Percentiles rank a stretch among this genome's conserved stretches.
phyloP scores from a whole-genome alignment of 1,140 invertebrate species.

The Orchestia grillus region DNA sequence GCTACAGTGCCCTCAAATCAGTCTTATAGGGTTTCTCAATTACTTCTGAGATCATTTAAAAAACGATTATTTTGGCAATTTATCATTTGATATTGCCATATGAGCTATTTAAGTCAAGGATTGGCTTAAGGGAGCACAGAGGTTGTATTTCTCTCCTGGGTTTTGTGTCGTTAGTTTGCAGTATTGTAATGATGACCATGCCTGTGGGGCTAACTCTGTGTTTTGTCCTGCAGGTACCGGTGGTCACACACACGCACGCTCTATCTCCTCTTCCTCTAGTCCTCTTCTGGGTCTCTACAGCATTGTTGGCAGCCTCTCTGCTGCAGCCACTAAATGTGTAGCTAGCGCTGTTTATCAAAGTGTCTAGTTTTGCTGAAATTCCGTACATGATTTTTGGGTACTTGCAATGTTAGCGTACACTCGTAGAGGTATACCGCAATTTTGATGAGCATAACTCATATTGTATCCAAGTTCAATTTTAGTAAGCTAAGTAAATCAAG shows the following conservation, averaged over 20 bases:
- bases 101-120: too few species aligned
- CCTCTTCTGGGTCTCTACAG: neutral
- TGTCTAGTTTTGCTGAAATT: neutral
- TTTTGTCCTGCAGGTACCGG: slow-evolving; percentile 39
- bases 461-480: neutral
- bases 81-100: too few species aligned
- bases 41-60: neutral
- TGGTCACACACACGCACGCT: slow-evolving; percentile 1
- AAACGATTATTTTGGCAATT: too few species aligned
- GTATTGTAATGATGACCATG: neutral
- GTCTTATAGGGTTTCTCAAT: neutral
- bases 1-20: neutral
- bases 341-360: neutral
- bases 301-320: too few species aligned
- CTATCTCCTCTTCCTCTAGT: neutral
- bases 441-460: neutral
- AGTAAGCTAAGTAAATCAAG: neutral
- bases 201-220: slow-evolving; percentile 48
- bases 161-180: neutral
- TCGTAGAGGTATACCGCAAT: neutral
- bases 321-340: neutral
- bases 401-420: neutral
- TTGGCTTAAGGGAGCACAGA: too few species aligned
- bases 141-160: neutral
- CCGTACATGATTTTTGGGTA: neutral